Conservation (phyloP, 2,797 vertebrate species). For the Ceryle rudis region DNA sequence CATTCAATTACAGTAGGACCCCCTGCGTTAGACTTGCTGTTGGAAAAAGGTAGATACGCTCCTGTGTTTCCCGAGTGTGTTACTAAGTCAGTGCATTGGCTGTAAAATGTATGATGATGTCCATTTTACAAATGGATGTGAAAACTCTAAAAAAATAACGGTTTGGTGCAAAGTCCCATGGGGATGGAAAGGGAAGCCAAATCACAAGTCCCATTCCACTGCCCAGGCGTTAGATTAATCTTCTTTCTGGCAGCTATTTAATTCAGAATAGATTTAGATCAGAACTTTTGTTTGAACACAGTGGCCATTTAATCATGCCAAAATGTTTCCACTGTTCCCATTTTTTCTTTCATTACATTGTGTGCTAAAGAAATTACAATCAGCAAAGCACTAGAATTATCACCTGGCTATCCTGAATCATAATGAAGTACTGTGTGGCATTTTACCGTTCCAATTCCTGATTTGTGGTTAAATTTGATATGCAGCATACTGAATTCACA, state of each 20-base stretch:
- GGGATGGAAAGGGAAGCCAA: slow-evolving; percentile 33
- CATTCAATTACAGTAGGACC: not conserved
- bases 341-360: slow-evolving; percentile 83
- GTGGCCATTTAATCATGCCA: slow-evolving; percentile 93
- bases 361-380: slow-evolving; percentile 85
- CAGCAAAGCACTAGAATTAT: slow-evolving; percentile 75
- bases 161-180: slow-evolving; percentile 14
- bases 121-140: not conserved
- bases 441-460: slow-evolving; percentile 46
- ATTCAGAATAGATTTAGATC: slow-evolving; percentile 78
- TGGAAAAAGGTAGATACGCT: not conserved
- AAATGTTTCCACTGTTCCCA: slow-evolving; percentile 84
- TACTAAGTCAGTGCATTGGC: not conserved
- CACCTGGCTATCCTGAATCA: slow-evolving; percentile 70
- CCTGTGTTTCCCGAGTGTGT: not conserved
- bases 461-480: slow-evolving; percentile 68
- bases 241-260: slow-evolving; percentile 66
- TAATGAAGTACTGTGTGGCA: slow-evolving; percentile 58
- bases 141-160: slow-evolving; percentile 6
- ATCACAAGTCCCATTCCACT: slow-evolving; percentile 49
- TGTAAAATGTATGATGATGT: not conserved
- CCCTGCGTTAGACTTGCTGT: not conserved
- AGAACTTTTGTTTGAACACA: slow-evolving; percentile 90
- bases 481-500: slow-evolving; percentile 60
- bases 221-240: slow-evolving; percentile 64